A percentile compares a stretch with the other conserved stretches of the same genome.
Evolutionary conservation across 2,888 invertebrate genomes (phyloP).

Genomic region (Agriopis aurantiaria): DNA sequence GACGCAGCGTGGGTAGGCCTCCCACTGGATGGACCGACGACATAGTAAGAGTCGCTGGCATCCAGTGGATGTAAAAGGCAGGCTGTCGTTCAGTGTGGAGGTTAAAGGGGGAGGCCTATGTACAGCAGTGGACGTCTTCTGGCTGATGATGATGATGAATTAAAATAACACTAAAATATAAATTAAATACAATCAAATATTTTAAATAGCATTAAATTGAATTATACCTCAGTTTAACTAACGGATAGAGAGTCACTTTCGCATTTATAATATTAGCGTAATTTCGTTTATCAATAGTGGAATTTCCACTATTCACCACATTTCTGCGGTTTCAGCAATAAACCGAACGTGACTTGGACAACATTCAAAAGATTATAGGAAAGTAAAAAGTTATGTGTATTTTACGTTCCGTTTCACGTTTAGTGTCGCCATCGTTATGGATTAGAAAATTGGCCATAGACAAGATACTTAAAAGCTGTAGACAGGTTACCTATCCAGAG

Average conservation of each 20-base stretch:
- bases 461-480: background rate
- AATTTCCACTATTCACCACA: conserved; percentile 21
- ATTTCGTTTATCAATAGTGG: conserved; percentile 16
- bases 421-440: conserved; percentile 14
- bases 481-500: background rate
- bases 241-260: background rate
- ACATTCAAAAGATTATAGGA: conserved; percentile 21
- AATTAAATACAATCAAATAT: no score
- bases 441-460: conserved; percentile 19
- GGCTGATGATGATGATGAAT: no score
- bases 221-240: background rate
- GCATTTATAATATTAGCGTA: background rate
- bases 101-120: no score
- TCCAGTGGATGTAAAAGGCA: no score
- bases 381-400: conserved; percentile 17
- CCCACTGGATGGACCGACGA: no score
- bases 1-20: no score
- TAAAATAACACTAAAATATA: no score
- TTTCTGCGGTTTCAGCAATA: conserved; percentile 23
- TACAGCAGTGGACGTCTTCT: no score
- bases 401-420: conserved; percentile 20
- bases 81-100: no score
- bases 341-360: conserved; percentile 30
- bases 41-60: no score
- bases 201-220: no score